Conservation (phyloP, 2,888 invertebrate species). For the Pardosa pseudoannulata region DNA sequence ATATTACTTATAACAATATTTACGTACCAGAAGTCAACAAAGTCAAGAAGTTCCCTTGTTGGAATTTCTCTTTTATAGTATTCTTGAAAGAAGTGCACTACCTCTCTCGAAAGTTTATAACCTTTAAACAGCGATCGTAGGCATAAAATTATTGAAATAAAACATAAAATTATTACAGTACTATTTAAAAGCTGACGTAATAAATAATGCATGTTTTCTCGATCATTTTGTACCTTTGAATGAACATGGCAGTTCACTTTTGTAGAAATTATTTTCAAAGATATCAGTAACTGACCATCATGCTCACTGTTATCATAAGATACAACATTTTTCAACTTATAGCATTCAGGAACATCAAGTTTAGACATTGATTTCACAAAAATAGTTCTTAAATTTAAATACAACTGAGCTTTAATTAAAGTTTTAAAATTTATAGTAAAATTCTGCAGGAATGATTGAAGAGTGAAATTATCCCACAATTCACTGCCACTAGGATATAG, state of each 20-base stretch:
- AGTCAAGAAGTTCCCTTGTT: slow-evolving; percentile 89
- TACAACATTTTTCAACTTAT: slow-evolving; percentile 85
- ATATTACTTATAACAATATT: slow-evolving; percentile 97
- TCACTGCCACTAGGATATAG: slow-evolving; percentile 65
- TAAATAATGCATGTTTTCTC: slow-evolving; percentile 40
- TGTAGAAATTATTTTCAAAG: slow-evolving; percentile 86
- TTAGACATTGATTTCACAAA: slow-evolving; percentile 93
- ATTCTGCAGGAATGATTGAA: slow-evolving; percentile 82
- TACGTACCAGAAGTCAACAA: slow-evolving; percentile 97
- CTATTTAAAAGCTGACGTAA: slow-evolving; percentile 75
- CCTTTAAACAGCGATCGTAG: slow-evolving; percentile 93
- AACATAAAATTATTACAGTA: slow-evolving; percentile 78
- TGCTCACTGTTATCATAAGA: slow-evolving; percentile 92
- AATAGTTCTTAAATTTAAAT: slow-evolving; percentile 90
- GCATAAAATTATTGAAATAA: slow-evolving; percentile 88
- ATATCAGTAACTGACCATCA: slow-evolving; percentile 93
- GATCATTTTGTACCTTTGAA: slow-evolving; percentile 82
- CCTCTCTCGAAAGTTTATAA: slow-evolving; percentile 83
- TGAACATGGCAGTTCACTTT: slow-evolving; percentile 86
- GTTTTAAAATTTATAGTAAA: slow-evolving; percentile 87
- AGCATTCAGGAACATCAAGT: slow-evolving; percentile 94
- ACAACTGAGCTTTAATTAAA: slow-evolving; percentile 84
- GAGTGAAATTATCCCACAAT: slow-evolving; percentile 77
- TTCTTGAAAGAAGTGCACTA: slow-evolving; percentile 81
- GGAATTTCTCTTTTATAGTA: slow-evolving; percentile 85